These are phyloP conservation scores for Corydoras maculifer DNA, from an alignment of 2,113 vertebrate genomes.

Conservation along the genomic window DNA sequence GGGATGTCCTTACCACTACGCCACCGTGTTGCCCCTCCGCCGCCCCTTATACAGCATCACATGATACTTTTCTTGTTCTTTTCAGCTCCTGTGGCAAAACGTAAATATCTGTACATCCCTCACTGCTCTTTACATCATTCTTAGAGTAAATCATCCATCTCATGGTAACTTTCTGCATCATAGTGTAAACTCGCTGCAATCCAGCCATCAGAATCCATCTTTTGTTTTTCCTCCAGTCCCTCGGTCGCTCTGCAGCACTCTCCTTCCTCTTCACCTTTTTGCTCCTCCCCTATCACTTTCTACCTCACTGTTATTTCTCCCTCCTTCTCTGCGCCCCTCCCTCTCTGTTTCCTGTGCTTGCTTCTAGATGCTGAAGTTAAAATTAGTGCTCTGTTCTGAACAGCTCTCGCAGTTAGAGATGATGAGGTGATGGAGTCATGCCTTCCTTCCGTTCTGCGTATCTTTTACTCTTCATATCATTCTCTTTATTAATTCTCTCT, in stretches of 20 bases:
- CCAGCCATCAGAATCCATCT: background rate
- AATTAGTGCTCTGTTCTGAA: slow-evolving; percentile 22
- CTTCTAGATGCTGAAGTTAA: slow-evolving; percentile 29
- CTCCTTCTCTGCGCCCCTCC: slow-evolving; percentile 7
- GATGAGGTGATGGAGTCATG: background rate
- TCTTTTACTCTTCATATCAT: background rate
- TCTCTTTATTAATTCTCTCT: background rate
- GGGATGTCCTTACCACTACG: too few relatives aligned
- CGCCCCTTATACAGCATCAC: too few relatives aligned
- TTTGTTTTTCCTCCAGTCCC: slow-evolving; percentile 32
- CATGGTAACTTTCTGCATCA: too few relatives aligned
- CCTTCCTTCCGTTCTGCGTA: background rate
- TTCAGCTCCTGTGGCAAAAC: too few relatives aligned
- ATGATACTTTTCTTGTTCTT: too few relatives aligned
- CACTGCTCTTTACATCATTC: too few relatives aligned
- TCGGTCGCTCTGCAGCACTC: slow-evolving; percentile 37
- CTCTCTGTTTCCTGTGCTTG: slow-evolving; percentile 13
- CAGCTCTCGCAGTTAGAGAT: background rate
- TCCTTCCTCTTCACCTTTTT: slow-evolving; percentile 10
- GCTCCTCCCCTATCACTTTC: background rate
- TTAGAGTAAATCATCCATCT: too few relatives aligned
- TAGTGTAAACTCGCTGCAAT: background rate
- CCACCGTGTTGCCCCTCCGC: too few relatives aligned
- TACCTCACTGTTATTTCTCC: slow-evolving; percentile 16
- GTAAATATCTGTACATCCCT: too few relatives aligned